Conservation (phyloP, 2,888 invertebrate species). For the Chymomyza procnemis region DNA sequence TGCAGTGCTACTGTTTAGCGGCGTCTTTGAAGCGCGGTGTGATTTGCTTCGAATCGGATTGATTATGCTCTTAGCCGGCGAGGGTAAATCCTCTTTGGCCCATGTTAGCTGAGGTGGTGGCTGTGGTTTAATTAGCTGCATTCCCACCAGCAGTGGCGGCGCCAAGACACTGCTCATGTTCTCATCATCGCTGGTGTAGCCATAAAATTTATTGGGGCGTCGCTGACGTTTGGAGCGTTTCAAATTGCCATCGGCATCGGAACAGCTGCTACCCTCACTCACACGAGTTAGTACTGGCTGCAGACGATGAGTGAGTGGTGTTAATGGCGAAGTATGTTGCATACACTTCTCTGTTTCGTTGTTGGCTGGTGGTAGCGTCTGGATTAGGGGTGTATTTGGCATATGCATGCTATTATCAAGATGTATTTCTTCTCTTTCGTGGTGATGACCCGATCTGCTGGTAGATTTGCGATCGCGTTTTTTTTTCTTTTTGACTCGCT, state of each 20-base stretch:
- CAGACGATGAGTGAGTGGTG: slow-evolving; percentile 56
- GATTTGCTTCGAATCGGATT: slow-evolving; percentile 53
- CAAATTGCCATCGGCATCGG: slow-evolving; percentile 81
- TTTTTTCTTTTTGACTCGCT: slow-evolving; percentile 82
- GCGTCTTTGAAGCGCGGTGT: slow-evolving; percentile 47
- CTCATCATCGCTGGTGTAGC: slow-evolving; percentile 92
- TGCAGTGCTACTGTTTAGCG: slow-evolving; percentile 4
- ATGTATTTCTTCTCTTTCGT: neutral
- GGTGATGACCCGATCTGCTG: slow-evolving; percentile 47
- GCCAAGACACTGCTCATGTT: slow-evolving; percentile 77
- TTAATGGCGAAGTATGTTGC: slow-evolving; percentile 35
- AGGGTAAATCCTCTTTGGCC: slow-evolving; percentile 85
- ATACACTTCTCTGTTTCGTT: slow-evolving; percentile 4
- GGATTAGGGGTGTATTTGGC: neutral
- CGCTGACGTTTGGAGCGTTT: slow-evolving; percentile 89
- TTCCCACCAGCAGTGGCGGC: slow-evolving; percentile 73
- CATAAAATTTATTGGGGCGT: slow-evolving; percentile 91
- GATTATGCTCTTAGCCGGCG: slow-evolving; percentile 78
- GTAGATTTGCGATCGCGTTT: slow-evolving; percentile 82
- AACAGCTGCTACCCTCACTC: slow-evolving; percentile 79
- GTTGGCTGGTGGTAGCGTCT: neutral
- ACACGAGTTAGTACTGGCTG: slow-evolving; percentile 46
- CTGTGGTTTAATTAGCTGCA: slow-evolving; percentile 80
- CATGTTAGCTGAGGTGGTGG: slow-evolving; percentile 85
- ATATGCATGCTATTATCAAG: neutral